Base-by-base conservation (phyloP, 2,113 vertebrate genomes). In the Nerophis lumbriciformis region DNA sequence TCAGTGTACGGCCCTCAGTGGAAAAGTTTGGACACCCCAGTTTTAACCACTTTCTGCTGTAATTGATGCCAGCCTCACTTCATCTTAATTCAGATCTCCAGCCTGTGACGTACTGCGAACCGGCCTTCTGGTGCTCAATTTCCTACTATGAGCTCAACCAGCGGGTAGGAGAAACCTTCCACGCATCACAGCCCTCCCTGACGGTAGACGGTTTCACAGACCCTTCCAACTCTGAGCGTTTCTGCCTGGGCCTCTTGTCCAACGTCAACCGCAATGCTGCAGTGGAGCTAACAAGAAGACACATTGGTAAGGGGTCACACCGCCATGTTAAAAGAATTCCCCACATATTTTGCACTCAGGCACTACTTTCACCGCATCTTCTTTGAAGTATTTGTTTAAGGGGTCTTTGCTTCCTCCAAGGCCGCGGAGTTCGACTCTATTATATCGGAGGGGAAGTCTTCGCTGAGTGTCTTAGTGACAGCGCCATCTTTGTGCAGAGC, bases 61-160 rank as follows among this genome's bases (percentile, higher is more conserved):
- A 50, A 49, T 50, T 53, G 7, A 61, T 53, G 11, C 52, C 53
- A 48, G 35, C 13, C 53, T 58, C 14, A 54, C 50, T 56, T 55
- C 19, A 6, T 65, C 57, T 44, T 0, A 1, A 59, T 14, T 54
- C 84, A 98, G 97, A 99, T 73, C 92, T 99, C 68, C 96, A 99
- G 89, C 97, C 96, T 0, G 96, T 99, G 60, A 99, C 95, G 13
- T 99, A 99, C 90, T 99, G 96, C 5, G 97, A 99, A 88, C 97
- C 96, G 0, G 96, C 96, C 9, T 99, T 99, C 89, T 99, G 97
- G 97, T 99, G 97, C 84, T 98, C 97, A 1, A 99, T 99, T 62
- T 98, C 96, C 48, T 99, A 99, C 89, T 99, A 99, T 0, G 97
- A 99, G 81, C 91, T 99, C 76, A 99, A 99, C 92, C 97, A 99